These are phyloP conservation scores for Magallana nippona DNA, from an alignment of 2,888 invertebrate species.

Conservation along the genomic window DNA sequence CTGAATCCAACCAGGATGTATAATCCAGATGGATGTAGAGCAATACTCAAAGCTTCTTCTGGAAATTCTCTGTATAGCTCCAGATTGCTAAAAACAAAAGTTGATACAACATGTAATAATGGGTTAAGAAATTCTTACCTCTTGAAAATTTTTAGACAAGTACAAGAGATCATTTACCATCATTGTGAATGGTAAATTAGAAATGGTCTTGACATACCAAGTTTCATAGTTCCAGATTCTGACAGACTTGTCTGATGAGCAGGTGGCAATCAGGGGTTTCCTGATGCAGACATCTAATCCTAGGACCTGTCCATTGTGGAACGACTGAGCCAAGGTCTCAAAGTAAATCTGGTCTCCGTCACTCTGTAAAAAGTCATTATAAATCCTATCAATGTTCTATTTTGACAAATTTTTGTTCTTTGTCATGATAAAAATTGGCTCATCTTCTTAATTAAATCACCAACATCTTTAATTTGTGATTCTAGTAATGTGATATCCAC, in stretches of 20 bases:
- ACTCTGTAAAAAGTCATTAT: constrained; percentile 38
- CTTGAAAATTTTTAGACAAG: not conserved
- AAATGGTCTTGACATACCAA: constrained; percentile 80
- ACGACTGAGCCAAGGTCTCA: constrained; percentile 77
- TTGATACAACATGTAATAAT: not conserved
- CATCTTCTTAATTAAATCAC: too few species aligned
- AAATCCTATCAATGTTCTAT: too few species aligned
- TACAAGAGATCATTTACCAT: too few species aligned
- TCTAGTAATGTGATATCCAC: too few species aligned
- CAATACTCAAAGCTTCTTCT: constrained; percentile 89
- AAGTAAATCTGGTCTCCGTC: constrained; percentile 78
- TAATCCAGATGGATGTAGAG: constrained; percentile 89
- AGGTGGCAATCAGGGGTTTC: constrained; percentile 93
- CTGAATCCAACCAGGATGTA: constrained; percentile 94
- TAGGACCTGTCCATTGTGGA: constrained; percentile 90
- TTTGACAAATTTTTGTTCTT: too few species aligned
- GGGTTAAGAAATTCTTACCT: not conserved
- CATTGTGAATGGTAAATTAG: too few species aligned
- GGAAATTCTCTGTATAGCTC: constrained; percentile 88
- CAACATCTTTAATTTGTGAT: too few species aligned
- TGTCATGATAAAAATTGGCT: too few species aligned
- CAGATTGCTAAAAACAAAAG: constrained; percentile 80
- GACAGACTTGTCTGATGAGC: constrained; percentile 89
- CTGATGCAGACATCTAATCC: constrained; percentile 91
- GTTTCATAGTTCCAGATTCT: constrained; percentile 95